Conservation (phyloP, 2,113 vertebrate species). For the Cathartes aura region DNA sequence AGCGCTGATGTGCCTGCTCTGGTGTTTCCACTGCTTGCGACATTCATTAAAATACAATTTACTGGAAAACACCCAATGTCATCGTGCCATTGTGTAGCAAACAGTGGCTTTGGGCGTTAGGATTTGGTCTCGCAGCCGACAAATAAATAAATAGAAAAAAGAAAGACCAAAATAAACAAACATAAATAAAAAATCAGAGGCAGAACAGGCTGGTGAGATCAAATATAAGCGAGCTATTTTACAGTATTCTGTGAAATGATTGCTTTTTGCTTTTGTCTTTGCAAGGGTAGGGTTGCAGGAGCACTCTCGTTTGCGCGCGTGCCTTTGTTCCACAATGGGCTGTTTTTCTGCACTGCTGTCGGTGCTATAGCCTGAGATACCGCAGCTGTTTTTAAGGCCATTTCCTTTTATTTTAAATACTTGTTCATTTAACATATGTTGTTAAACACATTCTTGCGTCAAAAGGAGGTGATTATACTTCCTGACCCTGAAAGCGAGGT, state of each 20-base stretch:
- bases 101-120: slow-evolving; percentile 24
- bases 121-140: background rate
- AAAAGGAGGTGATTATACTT: slow-evolving; percentile 70
- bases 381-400: slow-evolving; percentile 60
- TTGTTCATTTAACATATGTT: slow-evolving; percentile 57
- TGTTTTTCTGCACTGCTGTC: slow-evolving; percentile 23
- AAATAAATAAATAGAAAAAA: background rate
- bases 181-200: background rate
- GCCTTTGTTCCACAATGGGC: background rate
- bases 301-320: background rate
- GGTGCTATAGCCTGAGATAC: slow-evolving; percentile 3
- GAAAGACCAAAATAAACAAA: background rate
- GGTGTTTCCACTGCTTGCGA: background rate
- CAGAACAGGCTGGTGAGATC: slow-evolving; percentile 21
- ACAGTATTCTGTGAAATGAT: background rate
- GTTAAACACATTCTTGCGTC: slow-evolving; percentile 69
- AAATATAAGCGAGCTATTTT: background rate
- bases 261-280: slow-evolving; percentile 35
- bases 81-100: slow-evolving; percentile 42
- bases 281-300: background rate
- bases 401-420: slow-evolving; percentile 76
- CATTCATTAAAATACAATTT: background rate
- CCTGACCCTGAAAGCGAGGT: slow-evolving; percentile 76
- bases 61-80: slow-evolving; percentile 55
- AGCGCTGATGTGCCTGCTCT: background rate